A percentile compares a stretch with the other conserved stretches of the same genome.
Conservation (phyloP, 2,797 vertebrate genomes). For the Ptychobarbus kaznakovi region DNA sequence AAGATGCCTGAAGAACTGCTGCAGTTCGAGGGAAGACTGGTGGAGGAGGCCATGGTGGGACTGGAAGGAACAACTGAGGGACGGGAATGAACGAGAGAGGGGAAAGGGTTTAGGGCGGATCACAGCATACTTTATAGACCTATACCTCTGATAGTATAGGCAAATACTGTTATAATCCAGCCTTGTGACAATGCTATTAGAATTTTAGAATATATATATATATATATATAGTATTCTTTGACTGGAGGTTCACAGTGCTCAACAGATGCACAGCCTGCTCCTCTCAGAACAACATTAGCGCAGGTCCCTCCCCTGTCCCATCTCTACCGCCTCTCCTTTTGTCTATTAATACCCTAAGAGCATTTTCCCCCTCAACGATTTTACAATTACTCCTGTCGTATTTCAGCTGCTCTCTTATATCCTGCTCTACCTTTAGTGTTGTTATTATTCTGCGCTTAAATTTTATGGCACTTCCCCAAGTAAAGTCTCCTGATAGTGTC, state of each 20-base stretch:
- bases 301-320: slow-evolving; percentile 58
- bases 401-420: slow-evolving; percentile 79
- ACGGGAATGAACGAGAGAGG: slow-evolving; percentile 72
- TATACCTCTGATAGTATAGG: slow-evolving; percentile 1
- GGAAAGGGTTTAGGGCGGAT: slow-evolving; percentile 72
- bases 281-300: slow-evolving; percentile 33
- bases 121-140: slow-evolving; percentile 55
- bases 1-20: slow-evolving; percentile 97
- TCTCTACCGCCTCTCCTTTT: slow-evolving; percentile 70
- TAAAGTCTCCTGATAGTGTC: slow-evolving; percentile 81
- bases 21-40: slow-evolving; percentile 97
- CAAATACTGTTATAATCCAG: neutral
- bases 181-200: neutral
- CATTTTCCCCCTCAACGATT: slow-evolving; percentile 79
- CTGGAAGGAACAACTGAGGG: slow-evolving; percentile 95
- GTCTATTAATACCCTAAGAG: slow-evolving; percentile 79
- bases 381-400: slow-evolving; percentile 79
- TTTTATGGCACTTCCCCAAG: slow-evolving; percentile 79
- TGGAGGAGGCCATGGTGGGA: slow-evolving; percentile 98
- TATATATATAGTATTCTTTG: slow-evolving; percentile 4
- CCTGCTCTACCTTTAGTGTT: slow-evolving; percentile 81
- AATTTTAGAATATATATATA: neutral
- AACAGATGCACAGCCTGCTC: neutral
- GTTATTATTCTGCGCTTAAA: slow-evolving; percentile 83
- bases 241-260: neutral